Conservation (phyloP, 2,888 invertebrate genomes). For the Stegophylla sp. region DNA sequence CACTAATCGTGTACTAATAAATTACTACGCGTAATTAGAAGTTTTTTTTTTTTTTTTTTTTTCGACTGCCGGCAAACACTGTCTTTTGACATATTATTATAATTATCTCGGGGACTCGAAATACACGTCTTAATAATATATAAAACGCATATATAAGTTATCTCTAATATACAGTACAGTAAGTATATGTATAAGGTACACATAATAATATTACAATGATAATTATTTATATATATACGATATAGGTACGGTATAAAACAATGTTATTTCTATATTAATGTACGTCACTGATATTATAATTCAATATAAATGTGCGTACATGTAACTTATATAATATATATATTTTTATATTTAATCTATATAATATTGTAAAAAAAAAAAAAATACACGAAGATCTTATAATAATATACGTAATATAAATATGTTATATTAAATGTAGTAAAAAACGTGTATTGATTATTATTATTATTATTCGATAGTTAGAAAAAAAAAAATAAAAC, state of each 20-base stretch:
- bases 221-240: neutral
- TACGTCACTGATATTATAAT: too few species aligned
- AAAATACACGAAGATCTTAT: conserved; percentile 9
- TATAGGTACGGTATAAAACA: neutral
- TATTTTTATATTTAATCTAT: conserved; percentile 15
- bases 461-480: too few species aligned
- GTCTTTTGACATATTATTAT: neutral
- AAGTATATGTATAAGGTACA: too few species aligned
- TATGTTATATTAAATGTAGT: neutral
- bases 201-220: neutral
- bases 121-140: neutral
- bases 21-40: too few species aligned
- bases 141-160: neutral
- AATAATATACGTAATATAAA: neutral
- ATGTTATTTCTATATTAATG: too few species aligned
- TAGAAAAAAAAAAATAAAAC: conserved; percentile 10
- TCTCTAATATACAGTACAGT: conserved; percentile 5
- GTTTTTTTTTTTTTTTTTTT: neutral
- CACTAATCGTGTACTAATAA: neutral
- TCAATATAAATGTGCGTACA: conserved; percentile 29
- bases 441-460: conserved; percentile 18
- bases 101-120: neutral
- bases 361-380: conserved; percentile 5
- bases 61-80: neutral
- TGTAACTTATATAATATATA: neutral